phyloP scores from a whole-genome alignment of 30 jellyfish, hydroid and myxozoan genomes.

The Phacellophora camtschatica region DNA sequence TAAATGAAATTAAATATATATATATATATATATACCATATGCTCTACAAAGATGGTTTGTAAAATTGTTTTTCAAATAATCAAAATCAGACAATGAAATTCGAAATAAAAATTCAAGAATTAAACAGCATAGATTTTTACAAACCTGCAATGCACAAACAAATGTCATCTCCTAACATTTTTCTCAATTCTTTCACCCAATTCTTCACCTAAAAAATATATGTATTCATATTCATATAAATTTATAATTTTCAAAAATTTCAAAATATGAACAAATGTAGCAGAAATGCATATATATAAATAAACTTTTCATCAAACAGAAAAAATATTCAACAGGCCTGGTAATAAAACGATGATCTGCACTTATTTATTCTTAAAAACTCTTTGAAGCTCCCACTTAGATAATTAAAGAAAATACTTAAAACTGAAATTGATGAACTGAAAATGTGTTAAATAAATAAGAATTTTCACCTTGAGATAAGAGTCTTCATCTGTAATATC shows the following conservation, averaged over 20 bases:
- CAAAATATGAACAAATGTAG: no score
- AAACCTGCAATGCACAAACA: slow-evolving; percentile 89
- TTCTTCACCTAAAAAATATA: slow-evolving; percentile 66
- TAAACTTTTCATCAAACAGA: no score
- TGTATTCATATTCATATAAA: background rate
- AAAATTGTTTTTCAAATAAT: no score
- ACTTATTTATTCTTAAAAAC: background rate
- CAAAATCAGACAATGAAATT: no score
- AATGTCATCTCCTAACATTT: slow-evolving; percentile 93
- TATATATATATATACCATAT: no score
- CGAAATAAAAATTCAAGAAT: no score
- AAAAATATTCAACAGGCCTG: no score
- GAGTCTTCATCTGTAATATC: slow-evolving; percentile 95
- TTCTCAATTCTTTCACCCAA: slow-evolving; percentile 89
- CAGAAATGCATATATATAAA: no score
- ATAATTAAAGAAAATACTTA: background rate
- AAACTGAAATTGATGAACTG: no score
- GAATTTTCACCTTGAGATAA: slow-evolving; percentile 58
- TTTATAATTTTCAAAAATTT: background rate
- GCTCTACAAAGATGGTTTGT: no score
- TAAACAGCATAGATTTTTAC: no score
- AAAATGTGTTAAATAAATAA: background rate
- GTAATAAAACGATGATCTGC: background rate
- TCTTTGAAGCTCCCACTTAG: background rate
- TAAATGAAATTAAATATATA: no score